Evolutionary conservation across 2,797 vertebrate species (phyloP), one percentile per base, ranked within the genome.

Genomic region (Myotis findleyi): DNA sequence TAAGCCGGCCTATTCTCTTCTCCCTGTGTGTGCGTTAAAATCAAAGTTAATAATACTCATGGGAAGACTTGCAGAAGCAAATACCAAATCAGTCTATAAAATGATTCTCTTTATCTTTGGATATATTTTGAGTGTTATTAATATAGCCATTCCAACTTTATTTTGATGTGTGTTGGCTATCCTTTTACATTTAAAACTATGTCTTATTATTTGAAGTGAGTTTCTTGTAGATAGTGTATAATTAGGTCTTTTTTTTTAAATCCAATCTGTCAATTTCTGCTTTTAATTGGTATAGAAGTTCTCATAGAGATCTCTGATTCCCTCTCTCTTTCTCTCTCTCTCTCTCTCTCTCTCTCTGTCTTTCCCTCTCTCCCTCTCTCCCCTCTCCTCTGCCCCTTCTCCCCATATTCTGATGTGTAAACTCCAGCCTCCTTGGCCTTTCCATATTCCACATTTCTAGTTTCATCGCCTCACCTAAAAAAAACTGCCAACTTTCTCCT

Each of bases 151-250:
- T 47, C 20, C 33, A 87, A n/a, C 27, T 59, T 77, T 79, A 27
- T 87, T 95, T 87, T 83, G 47, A 71, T 84, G 77, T 38, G 16
- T 59, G 17, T 68, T 87, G 36, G 73, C 3, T 64, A 20, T 75
- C 55, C 25, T 94, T 91, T 91, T 85, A 71, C 64, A 27, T 83
- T 85, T 38, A 44, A 44, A 85, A 57, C 20, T 69, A 21, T 71
- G 7, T 73, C 51, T 79, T 88, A 83, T 51, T 51, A 57, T 53
- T 86, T 92, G 41, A 73, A 84, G 66, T 80, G 49, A 30, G 9
- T 55, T 75, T 95, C 6, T 85, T 23, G 3, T 76, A 87, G 30
- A 75, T 38, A 41, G 20, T 13, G 1, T 13, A 51, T 27, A 66
- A 49, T 57, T 88, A 77, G 17, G 18, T 68, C 30, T 51, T 89